phyloP scores from a whole-genome alignment of 2,888 invertebrate genomes.

The Mesoligia furuncula region DNA sequence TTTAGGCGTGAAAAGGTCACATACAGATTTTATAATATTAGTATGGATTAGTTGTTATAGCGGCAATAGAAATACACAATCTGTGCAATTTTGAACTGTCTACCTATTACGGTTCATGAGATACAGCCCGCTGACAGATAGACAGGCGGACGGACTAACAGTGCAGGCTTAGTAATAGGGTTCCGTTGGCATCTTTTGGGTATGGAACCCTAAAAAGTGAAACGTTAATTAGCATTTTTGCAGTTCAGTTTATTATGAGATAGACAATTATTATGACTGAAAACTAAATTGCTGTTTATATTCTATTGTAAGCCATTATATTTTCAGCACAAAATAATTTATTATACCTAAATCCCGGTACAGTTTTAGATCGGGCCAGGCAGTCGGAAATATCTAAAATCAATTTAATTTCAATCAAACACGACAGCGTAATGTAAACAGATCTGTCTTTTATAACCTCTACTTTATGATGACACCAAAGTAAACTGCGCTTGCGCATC shows the following conservation, averaged over 20 bases:
- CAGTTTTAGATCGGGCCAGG: slow-evolving; percentile 35
- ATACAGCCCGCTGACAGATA: no score
- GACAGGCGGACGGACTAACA: no score
- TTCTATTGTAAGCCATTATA: slow-evolving; percentile 1
- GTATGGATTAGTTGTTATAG: no score
- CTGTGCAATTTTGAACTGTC: no score
- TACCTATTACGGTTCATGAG: no score
- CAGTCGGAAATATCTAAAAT: slow-evolving; percentile 63
- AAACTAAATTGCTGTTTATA: slow-evolving; percentile 3
- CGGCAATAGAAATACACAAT: no score
- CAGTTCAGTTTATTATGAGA: not conserved
- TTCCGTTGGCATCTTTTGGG: no score
- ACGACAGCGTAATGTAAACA: slow-evolving; percentile 65
- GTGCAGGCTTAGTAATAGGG: no score
- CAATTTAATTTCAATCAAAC: slow-evolving; percentile 70
- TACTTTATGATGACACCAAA: slow-evolving; percentile 72
- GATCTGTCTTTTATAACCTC: slow-evolving; percentile 74
- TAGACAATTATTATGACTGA: not conserved
- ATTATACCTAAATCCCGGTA: not conserved
- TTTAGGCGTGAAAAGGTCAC: no score
- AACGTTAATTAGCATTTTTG: not conserved
- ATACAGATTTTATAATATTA: no score
- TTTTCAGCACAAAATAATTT: slow-evolving; percentile 9
- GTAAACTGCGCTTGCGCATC: slow-evolving; percentile 68
- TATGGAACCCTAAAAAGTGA: no score